A percentile compares a stretch with the other conserved stretches of the same genome.
phyloP scores from a whole-genome alignment of 2,888 invertebrate genomes.

The Ophion ellenae region DNA sequence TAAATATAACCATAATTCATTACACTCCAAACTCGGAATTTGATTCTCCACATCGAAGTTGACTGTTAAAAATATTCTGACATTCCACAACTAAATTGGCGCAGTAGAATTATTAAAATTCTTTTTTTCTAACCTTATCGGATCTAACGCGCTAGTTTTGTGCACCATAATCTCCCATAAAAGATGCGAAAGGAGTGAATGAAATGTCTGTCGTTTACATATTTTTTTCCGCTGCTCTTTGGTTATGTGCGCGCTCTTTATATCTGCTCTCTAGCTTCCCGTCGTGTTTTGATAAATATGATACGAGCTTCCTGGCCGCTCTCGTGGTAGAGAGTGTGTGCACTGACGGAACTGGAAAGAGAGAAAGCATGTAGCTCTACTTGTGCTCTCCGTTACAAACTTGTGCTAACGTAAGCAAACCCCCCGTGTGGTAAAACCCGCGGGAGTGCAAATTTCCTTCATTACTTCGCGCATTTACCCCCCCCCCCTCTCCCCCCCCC shows the following conservation, averaged over 20 bases:
- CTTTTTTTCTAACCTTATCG: neutral
- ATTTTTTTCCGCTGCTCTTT: constrained; percentile 32
- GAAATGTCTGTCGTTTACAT: constrained; percentile 41
- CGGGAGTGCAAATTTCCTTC: constrained; percentile 49
- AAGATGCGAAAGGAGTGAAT: neutral
- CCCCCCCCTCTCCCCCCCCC: constrained; percentile 2
- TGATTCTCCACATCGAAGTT: neutral
- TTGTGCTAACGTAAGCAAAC: constrained; percentile 59
- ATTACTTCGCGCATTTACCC: neutral
- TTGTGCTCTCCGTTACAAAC: constrained; percentile 59
- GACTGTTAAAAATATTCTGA: neutral
- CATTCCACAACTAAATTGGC: neutral
- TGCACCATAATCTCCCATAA: neutral
- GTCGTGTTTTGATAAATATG: constrained; percentile 80
- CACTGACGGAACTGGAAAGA: neutral
- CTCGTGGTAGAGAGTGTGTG: constrained; percentile 15
- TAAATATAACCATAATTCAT: neutral
- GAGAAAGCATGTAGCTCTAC: constrained; percentile 13
- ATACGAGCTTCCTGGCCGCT: constrained; percentile 78
- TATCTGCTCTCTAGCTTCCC: constrained; percentile 74
- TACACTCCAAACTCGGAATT: neutral
- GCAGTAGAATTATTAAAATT: neutral
- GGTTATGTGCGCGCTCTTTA: constrained; percentile 31
- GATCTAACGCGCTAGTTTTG: neutral
- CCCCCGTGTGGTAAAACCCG: constrained; percentile 8